Conservation (phyloP, 2,797 vertebrate species). For the Natrix natrix region DNA sequence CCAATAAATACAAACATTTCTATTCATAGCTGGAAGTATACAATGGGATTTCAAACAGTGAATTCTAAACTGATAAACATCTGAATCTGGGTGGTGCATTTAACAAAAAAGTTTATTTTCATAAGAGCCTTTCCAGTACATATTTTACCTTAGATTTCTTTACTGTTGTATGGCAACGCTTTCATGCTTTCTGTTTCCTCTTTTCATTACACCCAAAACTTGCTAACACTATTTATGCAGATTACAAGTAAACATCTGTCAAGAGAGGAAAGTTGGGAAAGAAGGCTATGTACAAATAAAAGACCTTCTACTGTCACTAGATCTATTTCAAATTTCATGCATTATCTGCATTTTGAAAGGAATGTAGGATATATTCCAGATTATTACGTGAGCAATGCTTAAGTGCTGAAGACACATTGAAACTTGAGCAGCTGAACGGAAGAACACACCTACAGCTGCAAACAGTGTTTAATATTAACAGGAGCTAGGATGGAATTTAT, state of each 20-base stretch:
- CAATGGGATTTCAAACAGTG: neutral
- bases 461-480: constrained; percentile 14
- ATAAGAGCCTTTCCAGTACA: neutral
- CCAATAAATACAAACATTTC: neutral
- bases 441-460: neutral
- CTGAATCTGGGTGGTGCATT: neutral
- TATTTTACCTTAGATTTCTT: neutral
- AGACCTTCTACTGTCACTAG: neutral
- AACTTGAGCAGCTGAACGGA: neutral
- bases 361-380: neutral
- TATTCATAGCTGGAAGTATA: too few relatives aligned
- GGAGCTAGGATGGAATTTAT: neutral
- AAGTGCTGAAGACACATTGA: neutral
- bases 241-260: constrained; percentile 1
- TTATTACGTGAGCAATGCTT: neutral
- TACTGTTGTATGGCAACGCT: neutral
- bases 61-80: neutral
- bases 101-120: neutral
- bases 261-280: neutral
- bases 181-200: neutral
- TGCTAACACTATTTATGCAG: neutral
- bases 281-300: neutral
- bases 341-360: neutral
- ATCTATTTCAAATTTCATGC: neutral
- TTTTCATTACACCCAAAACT: neutral